A percentile compares a stretch with the other conserved stretches of the same genome.
Evolutionary conservation across 2,888 invertebrate genomes (phyloP).

Genomic region (Melanophora roralis): DNA sequence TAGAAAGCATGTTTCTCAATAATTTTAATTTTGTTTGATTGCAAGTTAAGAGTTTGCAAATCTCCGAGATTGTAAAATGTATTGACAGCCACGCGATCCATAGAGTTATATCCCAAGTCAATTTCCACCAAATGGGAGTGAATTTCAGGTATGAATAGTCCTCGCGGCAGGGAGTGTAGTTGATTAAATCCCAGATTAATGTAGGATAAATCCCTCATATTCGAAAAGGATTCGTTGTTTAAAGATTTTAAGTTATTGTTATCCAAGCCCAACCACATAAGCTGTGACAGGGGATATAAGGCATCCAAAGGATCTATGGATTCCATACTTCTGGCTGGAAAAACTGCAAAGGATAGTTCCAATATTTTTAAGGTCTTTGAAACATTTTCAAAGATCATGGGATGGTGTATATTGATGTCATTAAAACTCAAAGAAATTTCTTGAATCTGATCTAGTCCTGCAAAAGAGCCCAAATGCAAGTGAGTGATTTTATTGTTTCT

Average conservation of each 20-base stretch:
- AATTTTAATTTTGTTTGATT: slow-evolving; percentile 85
- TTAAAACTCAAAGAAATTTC: slow-evolving; percentile 96
- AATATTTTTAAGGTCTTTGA: slow-evolving; percentile 87
- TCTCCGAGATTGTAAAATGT: slow-evolving; percentile 86
- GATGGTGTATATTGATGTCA: slow-evolving; percentile 88
- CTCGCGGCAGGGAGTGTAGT: slow-evolving; percentile 83
- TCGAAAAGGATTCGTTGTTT: slow-evolving; percentile 83
- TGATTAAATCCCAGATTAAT: slow-evolving; percentile 92
- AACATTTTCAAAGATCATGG: slow-evolving; percentile 87
- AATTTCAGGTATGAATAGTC: slow-evolving; percentile 83
- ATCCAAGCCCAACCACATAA: slow-evolving; percentile 91
- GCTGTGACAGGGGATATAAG: slow-evolving; percentile 84
- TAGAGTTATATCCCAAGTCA: slow-evolving; percentile 88
- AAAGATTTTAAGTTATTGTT: slow-evolving; percentile 90
- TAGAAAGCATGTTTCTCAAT: slow-evolving; percentile 85
- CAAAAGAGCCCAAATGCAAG: slow-evolving; percentile 84
- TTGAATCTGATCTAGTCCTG: slow-evolving; percentile 85
- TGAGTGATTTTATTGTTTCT: slow-evolving; percentile 90
- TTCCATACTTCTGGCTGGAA: slow-evolving; percentile 78
- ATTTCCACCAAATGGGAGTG: slow-evolving; percentile 87
- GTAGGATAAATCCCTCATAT: slow-evolving; percentile 85
- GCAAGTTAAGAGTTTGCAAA: slow-evolving; percentile 87
- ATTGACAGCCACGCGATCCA: slow-evolving; percentile 82
- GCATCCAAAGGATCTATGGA: slow-evolving; percentile 85
- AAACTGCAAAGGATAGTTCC: slow-evolving; percentile 91